Conservation (phyloP, 2,797 vertebrate genomes). For the Ctenosaura bakeri region DNA sequence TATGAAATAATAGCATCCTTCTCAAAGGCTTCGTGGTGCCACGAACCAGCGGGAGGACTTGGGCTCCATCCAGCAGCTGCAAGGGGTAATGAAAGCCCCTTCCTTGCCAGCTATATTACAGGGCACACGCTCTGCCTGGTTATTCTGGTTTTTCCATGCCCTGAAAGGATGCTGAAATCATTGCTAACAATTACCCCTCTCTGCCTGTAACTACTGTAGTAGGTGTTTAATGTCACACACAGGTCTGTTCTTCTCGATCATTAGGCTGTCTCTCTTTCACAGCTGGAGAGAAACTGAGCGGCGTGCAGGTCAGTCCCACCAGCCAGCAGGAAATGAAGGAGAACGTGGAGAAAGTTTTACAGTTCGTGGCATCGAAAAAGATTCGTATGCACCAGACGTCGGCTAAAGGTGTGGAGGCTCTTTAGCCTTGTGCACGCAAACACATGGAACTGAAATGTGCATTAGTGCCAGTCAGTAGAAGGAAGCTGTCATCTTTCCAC, state of each 20-base stretch:
- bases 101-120: not conserved
- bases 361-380: conserved; percentile 93
- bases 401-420: conserved; percentile 85
- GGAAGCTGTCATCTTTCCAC: not conserved
- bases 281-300: conserved; percentile 93
- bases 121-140: not conserved
- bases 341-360: conserved; percentile 94
- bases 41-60: not conserved
- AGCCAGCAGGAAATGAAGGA: conserved; percentile 91
- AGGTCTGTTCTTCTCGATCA: not conserved
- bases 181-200: not conserved
- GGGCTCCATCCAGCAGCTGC: not conserved
- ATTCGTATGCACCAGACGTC: conserved; percentile 98
- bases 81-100: not conserved
- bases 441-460: not conserved
- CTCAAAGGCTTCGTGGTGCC: not conserved
- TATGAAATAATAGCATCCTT: not conserved
- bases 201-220: not conserved
- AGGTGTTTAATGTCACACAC: not conserved
- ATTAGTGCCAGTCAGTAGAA: conserved; percentile 4
- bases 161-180: not conserved
- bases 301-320: conserved; percentile 83
- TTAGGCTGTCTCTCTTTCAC: conserved; percentile 12
- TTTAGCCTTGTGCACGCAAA: not conserved
- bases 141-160: not conserved